Base-by-base conservation (phyloP, 2,888 invertebrate species). In the Orthosia cruda region DNA sequence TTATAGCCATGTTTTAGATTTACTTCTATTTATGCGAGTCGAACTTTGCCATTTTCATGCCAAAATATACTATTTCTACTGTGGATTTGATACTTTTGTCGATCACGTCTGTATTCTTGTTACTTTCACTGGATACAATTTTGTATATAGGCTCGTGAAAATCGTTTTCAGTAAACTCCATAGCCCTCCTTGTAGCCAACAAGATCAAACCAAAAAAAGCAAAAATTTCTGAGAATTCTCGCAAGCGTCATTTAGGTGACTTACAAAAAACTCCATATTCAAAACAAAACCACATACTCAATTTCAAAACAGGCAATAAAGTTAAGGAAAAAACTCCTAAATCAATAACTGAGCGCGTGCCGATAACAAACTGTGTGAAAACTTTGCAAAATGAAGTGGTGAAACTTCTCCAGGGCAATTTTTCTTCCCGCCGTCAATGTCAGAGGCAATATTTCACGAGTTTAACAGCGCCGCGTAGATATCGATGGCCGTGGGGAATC, bases 371-470 rank as follows among this genome's bases (percentile, higher is more conserved):
- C 77, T 79, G 85, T 83, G 88, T 74, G 83, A 85, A 74, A 87
- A 87, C 87, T 87, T 89, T 89, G 76, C 86, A 86, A 90, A 92
- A 90, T 91, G 87, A 90, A 88, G 87, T 85, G 87, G 77, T 87
- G 88, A 90, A 93, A 93, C 87, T 93, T 89, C 86, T 84, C 81
- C 75, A 87, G 87, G 90, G 93, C 92, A 93, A 95, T 94, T 94
- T 95, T 95, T 95, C 94, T 93, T 91, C 88, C 77, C 81, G 82
- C 87, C 93, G 91, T 94, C 94, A 94, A 92, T 92, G 93, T 94
- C 93, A 91, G 91, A 88, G 89, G 92, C 92, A 93, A 95, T 94
- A 93, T 92, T 92, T 94, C 93, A 93, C 90, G 91, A 93, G 89
- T 93, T 93, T 89, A 81, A 77, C 85, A 81, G 76, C 78, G 74